These are phyloP conservation scores for Odocoileus hemionus DNA, from an alignment of 2,113 vertebrate species.

Conservation along the genomic window DNA sequence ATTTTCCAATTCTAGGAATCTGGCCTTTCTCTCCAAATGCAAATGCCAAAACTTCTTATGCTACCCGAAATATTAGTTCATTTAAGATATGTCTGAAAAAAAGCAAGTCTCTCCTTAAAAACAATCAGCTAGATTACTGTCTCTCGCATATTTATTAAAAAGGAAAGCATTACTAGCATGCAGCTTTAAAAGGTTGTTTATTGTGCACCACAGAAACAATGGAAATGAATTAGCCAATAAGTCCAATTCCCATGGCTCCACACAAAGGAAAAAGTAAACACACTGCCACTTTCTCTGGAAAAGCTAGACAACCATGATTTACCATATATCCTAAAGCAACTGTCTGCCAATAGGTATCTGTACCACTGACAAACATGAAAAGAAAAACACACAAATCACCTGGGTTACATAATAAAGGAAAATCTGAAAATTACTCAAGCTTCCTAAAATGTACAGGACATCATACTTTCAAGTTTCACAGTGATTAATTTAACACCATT, in stretches of 20 bases:
- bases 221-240: not conserved
- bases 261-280: not conserved
- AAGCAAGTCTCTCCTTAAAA: not conserved
- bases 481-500: conserved; percentile 53
- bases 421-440: conserved; percentile 27
- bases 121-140: not conserved
- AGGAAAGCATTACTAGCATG: conserved; percentile 38
- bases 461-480: conserved; percentile 40
- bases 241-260: not conserved
- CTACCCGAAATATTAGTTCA: not conserved
- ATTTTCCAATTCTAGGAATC: not conserved
- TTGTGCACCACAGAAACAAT: conserved; percentile 13
- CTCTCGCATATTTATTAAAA: conserved; percentile 12
- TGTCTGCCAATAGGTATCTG: not conserved
- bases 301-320: conserved; percentile 21
- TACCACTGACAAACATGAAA: not conserved
- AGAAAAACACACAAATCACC: conserved; percentile 1
- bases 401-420: conserved; percentile 11
- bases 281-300: not conserved
- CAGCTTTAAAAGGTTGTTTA: conserved; percentile 25
- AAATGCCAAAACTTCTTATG: not conserved
- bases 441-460: conserved; percentile 25
- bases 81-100: not conserved
- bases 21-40: not conserved
- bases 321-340: not conserved